Conservation (phyloP, 2,888 invertebrate genomes). For the Pyrrhia umbra region DNA sequence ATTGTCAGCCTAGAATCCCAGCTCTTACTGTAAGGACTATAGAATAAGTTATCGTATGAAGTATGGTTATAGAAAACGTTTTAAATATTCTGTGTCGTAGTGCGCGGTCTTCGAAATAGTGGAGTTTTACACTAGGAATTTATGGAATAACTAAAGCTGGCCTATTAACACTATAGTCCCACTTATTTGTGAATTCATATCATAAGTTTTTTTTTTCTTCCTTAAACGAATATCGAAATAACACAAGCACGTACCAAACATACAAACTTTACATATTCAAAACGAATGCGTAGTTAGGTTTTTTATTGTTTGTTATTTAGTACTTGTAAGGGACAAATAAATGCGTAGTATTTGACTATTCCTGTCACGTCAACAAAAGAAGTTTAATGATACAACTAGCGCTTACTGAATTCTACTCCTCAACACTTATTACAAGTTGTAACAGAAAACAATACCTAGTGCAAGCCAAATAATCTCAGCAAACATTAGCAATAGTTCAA, state of each 20-base stretch:
- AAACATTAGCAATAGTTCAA: not conserved
- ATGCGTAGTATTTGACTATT: not conserved
- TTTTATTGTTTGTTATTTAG: too few relatives aligned
- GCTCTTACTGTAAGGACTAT: slow-evolving; percentile 1
- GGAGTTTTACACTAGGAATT: too few relatives aligned
- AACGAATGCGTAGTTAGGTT: not conserved
- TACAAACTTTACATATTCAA: not conserved
- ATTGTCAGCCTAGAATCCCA: slow-evolving; percentile 12
- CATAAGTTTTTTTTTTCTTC: too few relatives aligned
- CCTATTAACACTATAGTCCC: too few relatives aligned
- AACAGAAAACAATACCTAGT: too few relatives aligned
- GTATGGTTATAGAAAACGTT: slow-evolving; percentile 35
- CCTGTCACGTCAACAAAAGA: not conserved
- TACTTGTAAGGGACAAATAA: too few relatives aligned
- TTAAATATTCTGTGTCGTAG: slow-evolving; percentile 30
- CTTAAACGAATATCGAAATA: not conserved
- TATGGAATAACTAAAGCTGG: too few relatives aligned
- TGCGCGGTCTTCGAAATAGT: slow-evolving; percentile 5
- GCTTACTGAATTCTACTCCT: too few relatives aligned
- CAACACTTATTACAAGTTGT: not conserved
- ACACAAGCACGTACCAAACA: not conserved
- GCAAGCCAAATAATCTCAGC: not conserved
- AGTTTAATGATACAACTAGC: not conserved
- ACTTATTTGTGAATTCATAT: too few relatives aligned
- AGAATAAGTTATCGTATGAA: slow-evolving; percentile 18